Percentiles rank a stretch among this genome's conserved stretches.
Conservation (phyloP, 2,113 vertebrate genomes). For the Mellivora capensis region DNA sequence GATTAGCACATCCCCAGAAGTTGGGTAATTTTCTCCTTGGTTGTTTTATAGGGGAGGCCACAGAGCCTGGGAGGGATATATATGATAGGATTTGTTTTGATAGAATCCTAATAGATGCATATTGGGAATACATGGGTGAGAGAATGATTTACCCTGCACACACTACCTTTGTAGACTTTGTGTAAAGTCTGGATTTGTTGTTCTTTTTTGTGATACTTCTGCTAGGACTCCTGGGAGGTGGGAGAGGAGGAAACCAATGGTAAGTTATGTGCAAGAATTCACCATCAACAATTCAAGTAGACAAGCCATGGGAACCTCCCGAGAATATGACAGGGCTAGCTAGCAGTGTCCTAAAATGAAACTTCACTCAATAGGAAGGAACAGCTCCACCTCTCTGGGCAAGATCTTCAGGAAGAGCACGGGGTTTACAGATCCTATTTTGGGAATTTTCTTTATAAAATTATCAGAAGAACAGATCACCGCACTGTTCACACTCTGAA, state of each 20-base stretch:
- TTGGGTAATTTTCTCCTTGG: background rate
- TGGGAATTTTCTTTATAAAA: background rate
- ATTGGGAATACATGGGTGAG: background rate
- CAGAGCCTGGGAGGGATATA: background rate
- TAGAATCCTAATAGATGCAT: background rate
- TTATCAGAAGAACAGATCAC: background rate
- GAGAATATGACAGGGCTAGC: background rate
- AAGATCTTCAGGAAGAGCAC: background rate
- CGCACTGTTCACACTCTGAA: background rate
- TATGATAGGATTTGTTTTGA: background rate
- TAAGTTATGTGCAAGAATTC: background rate
- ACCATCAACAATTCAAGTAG: background rate
- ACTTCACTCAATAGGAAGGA: background rate
- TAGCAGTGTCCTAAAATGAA: background rate
- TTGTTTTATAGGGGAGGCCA: background rate
- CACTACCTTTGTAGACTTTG: background rate
- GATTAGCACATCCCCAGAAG: background rate
- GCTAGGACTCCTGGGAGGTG: background rate
- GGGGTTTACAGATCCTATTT: background rate
- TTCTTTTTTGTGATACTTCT: background rate
- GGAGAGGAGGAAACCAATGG: background rate
- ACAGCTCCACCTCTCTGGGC: fast-evolving
- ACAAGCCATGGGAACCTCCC: background rate
- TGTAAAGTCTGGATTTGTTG: background rate
- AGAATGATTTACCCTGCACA: too few species aligned